Evolutionary conservation across 2,797 vertebrate species (phyloP).

Genomic region (Tadarida brasiliensis): DNA sequence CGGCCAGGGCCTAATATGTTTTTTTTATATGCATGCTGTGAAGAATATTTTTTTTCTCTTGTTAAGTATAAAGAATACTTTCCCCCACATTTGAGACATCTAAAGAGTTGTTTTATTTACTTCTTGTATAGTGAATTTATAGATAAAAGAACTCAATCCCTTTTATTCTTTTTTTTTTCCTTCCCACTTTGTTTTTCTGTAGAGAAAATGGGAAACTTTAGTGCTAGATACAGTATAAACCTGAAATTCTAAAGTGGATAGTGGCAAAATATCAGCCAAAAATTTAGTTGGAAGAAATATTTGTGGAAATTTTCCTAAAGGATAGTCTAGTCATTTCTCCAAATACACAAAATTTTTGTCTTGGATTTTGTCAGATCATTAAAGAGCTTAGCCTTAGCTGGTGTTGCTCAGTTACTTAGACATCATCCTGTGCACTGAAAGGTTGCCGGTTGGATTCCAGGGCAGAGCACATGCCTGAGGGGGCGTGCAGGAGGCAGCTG

Average conservation of each 20-base stretch:
- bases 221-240: not conserved
- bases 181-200: constrained; percentile 27
- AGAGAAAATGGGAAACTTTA: not conserved
- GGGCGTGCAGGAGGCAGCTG: not conserved
- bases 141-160: not conserved
- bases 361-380: not conserved
- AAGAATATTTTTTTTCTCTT: not conserved
- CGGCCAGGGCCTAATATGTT: no score
- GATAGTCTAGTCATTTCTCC: not conserved
- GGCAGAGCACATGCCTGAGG: not conserved
- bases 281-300: not conserved
- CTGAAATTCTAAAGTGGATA: not conserved
- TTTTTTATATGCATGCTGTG: not conserved
- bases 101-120: not conserved
- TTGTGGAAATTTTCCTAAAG: not conserved
- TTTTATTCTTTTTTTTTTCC: not conserved
- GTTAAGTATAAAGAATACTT: not conserved
- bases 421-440: no score
- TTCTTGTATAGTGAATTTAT: constrained; percentile 27
- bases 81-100: not conserved
- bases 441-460: not conserved
- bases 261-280: not conserved
- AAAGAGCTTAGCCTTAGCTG: not conserved
- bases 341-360: not conserved
- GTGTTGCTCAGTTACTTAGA: no score